phyloP scores from a whole-genome alignment of 2,888 invertebrate species.

The Pocota personata region DNA sequence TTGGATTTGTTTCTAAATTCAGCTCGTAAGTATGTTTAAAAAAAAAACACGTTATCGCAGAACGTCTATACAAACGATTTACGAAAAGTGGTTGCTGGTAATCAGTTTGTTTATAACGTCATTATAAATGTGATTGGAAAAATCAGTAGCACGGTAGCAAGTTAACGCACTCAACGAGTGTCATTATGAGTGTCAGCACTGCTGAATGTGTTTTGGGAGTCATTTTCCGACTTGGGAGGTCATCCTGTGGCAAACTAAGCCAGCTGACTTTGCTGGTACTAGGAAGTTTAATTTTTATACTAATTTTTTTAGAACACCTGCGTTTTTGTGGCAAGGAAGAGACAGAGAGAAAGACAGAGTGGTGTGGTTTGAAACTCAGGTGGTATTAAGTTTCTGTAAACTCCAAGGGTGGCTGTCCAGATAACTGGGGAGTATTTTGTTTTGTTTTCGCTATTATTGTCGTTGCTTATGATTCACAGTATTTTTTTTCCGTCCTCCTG shows the following conservation, averaged over 20 bases:
- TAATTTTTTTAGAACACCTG: no score
- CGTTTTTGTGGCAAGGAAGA: no score
- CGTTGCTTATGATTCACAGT: no score
- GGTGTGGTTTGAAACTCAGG: no score
- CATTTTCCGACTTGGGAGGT: neutral
- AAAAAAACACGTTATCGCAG: slow-evolving; percentile 12
- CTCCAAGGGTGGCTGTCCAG: no score
- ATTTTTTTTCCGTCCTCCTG: no score
- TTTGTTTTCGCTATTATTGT: no score
- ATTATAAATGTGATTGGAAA: slow-evolving; percentile 40
- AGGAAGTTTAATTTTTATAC: no score
- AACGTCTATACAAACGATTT: slow-evolving; percentile 26
- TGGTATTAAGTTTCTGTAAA: no score
- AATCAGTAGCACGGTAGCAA: slow-evolving; percentile 10
- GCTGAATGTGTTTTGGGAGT: neutral
- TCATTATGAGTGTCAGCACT: slow-evolving; percentile 26
- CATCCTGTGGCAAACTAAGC: neutral
- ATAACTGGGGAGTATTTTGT: no score
- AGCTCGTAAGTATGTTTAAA: neutral
- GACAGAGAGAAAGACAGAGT: no score
- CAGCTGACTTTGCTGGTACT: no score
- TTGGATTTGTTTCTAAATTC: slow-evolving; percentile 6
- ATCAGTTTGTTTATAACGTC: slow-evolving; percentile 63
- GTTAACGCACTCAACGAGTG: slow-evolving; percentile 38
- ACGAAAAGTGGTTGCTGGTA: slow-evolving; percentile 52